These are phyloP conservation scores for Xerus rutilus DNA, from an alignment of 2,797 vertebrate species.

Conservation along the genomic window DNA sequence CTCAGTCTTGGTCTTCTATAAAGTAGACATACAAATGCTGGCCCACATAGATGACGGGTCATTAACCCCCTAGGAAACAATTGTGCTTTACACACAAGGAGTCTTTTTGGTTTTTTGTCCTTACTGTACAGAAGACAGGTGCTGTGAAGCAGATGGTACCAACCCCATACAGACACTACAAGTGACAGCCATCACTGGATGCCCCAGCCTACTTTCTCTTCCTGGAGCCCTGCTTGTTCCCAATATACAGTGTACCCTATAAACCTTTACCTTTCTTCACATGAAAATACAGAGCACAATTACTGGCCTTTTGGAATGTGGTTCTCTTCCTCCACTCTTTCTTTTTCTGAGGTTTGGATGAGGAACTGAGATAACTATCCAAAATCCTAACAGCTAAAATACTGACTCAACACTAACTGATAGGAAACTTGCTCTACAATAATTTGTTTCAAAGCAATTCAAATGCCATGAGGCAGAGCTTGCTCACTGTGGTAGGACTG, in stretches of 20 bases:
- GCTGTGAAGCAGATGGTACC: background rate
- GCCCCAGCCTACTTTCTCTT: background rate
- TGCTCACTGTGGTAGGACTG: background rate
- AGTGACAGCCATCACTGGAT: background rate
- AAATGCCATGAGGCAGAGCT: background rate
- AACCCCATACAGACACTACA: background rate
- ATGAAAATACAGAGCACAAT: background rate
- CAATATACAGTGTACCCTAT: background rate
- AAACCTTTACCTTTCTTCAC: background rate
- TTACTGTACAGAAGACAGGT: background rate
- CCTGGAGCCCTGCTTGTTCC: background rate
- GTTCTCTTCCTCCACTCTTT: background rate
- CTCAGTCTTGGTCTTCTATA: background rate
- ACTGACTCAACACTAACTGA: background rate
- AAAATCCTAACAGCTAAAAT: background rate
- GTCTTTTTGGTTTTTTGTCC: background rate
- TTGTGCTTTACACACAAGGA: background rate
- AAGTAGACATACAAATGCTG: background rate
- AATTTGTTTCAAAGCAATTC: background rate
- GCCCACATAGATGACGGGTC: background rate
- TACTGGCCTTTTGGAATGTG: accelerated
- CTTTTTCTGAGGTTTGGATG: background rate
- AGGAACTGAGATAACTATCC: background rate
- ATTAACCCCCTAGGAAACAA: background rate
- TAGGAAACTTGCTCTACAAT: background rate